A percentile compares a stretch with the other conserved stretches of the same genome.
Evolutionary conservation across 2,797 vertebrate species (phyloP).

Genomic region (Xerus rutilus): DNA sequence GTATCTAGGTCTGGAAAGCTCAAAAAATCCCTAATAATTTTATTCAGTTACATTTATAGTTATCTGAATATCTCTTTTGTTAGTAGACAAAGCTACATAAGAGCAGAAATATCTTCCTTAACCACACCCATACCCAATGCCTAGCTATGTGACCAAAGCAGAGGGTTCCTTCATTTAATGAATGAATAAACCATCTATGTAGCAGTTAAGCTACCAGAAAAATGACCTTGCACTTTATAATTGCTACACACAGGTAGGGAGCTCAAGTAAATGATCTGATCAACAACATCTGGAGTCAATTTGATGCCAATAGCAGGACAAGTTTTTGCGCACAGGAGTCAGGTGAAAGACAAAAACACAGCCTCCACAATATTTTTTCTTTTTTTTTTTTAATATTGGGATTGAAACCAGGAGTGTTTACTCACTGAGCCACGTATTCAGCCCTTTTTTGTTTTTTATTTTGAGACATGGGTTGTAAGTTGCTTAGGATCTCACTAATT

Average conservation of each 20-base stretch:
- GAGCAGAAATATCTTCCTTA: not conserved
- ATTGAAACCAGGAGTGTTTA: too few relatives aligned
- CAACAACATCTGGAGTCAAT: not conserved
- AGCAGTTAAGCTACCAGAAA: not conserved
- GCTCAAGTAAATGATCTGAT: not conserved
- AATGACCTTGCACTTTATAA: not conserved
- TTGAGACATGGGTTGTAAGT: too few relatives aligned
- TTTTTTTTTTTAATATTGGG: too few relatives aligned
- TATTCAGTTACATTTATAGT: not conserved
- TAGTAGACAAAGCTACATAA: not conserved
- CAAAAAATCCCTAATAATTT: not conserved
- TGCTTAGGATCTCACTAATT: too few relatives aligned
- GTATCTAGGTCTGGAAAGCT: not conserved
- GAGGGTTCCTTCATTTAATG: not conserved
- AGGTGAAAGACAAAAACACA: not conserved
- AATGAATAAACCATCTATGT: not conserved
- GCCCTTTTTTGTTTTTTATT: too few relatives aligned
- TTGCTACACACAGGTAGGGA: not conserved
- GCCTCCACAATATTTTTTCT: not conserved
- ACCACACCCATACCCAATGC: not conserved
- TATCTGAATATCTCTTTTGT: not conserved
- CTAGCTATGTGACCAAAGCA: not conserved
- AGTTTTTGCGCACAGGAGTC: not conserved
- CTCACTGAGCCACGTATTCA: too few relatives aligned
- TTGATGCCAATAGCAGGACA: not conserved